A percentile compares a stretch with the other conserved stretches of the same genome.
Conservation (phyloP, 2,113 vertebrate genomes). For the Oceanodroma tethys region DNA sequence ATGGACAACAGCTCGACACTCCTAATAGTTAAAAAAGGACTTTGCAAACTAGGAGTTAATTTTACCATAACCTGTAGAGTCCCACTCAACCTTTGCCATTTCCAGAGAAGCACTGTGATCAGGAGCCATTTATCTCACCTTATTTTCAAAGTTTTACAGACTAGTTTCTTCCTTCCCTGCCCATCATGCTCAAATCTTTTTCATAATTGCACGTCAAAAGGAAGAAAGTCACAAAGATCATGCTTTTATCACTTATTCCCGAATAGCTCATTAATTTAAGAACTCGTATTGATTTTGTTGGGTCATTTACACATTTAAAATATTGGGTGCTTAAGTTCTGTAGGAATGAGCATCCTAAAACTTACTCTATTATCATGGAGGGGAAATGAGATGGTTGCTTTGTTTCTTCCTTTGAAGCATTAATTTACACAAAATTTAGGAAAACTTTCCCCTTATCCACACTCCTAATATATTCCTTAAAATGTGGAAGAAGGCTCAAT, state of each 20-base stretch:
- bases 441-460: not conserved
- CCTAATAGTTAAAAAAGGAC: not conserved
- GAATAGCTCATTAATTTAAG: not conserved
- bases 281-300: not conserved
- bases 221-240: not conserved
- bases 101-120: not conserved
- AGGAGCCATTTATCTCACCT: not conserved
- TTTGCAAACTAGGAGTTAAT: not conserved
- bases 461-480: not conserved
- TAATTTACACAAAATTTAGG: not conserved
- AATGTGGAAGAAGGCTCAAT: not conserved
- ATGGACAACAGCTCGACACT: not conserved
- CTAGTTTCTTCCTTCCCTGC: not conserved
- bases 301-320: not conserved
- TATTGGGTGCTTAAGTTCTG: not conserved
- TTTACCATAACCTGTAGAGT: not conserved
- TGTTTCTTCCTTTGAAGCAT: not conserved
- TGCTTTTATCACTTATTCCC: not conserved
- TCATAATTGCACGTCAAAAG: not conserved
- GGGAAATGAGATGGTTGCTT: not conserved
- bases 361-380: not conserved
- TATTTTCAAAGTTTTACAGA: not conserved
- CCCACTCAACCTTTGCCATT: not conserved
- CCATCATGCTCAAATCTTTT: not conserved
- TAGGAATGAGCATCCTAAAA: not conserved